phyloP scores from a whole-genome alignment of 2,888 invertebrate species.

The Eupithecia centaureata region DNA sequence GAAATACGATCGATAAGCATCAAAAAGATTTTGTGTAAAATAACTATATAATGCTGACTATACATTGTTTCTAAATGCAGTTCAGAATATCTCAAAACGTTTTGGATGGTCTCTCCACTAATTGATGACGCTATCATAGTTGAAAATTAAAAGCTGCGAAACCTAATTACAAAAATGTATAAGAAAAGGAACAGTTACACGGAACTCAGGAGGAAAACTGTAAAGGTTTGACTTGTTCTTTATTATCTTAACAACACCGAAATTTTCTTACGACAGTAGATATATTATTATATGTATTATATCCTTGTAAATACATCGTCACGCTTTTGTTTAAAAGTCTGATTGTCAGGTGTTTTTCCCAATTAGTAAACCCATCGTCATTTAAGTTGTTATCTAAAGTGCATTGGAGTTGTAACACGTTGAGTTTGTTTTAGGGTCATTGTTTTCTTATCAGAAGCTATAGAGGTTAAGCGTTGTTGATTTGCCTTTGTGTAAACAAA shows the following conservation, averaged over 20 bases:
- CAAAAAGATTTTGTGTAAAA: no score
- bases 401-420: background rate
- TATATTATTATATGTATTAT: no score
- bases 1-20: no score
- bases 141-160: no score
- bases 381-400: constrained; percentile 2
- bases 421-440: constrained; percentile 6
- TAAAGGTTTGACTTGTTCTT: constrained; percentile 49
- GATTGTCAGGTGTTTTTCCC: constrained; percentile 1
- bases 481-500: constrained; percentile 7
- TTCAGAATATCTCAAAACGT: no score
- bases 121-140: no score
- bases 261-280: background rate
- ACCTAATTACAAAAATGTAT: no score
- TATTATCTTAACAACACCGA: background rate
- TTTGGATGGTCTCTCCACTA: no score
- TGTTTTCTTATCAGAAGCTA: constrained; percentile 3
- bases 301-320: no score
- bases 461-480: background rate
- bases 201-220: constrained; percentile 52
- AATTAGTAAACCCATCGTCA: constrained; percentile 4
- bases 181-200: constrained; percentile 60
- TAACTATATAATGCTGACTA: no score
- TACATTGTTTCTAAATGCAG: no score
- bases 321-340: background rate